Evolutionary conservation across 2,888 invertebrate species (phyloP).

Genomic region (Chydorus sphaericus): DNA sequence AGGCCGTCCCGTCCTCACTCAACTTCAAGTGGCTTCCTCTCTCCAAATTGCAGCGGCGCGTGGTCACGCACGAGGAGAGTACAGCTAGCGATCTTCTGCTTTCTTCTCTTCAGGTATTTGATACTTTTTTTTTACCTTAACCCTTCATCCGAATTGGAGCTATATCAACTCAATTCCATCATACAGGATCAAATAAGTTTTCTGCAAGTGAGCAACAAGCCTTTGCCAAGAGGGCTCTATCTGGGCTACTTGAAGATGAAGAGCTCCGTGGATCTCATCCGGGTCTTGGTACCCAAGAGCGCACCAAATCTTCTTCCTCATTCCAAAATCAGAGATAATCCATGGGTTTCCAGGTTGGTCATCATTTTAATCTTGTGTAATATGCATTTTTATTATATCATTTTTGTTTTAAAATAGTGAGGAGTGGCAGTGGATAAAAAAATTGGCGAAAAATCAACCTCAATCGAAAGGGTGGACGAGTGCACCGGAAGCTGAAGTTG

Average conservation of each 20-base stretch:
- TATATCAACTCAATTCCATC: no score
- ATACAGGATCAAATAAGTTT: conserved; percentile 43
- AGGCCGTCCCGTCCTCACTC: conserved; percentile 62
- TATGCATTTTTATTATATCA: not conserved
- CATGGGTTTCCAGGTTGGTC: conserved; percentile 82
- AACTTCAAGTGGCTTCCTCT: conserved; percentile 87
- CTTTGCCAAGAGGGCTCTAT: conserved; percentile 75
- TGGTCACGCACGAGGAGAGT: conserved; percentile 53
- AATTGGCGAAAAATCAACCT: conserved; percentile 21
- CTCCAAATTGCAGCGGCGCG: conserved; percentile 57
- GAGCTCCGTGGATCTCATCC: conserved; percentile 85
- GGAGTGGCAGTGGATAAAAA: conserved; percentile 85
- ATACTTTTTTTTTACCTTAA: not conserved
- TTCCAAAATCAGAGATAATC: conserved; percentile 81
- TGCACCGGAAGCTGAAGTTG: not conserved
- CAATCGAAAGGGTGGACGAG: conserved; percentile 8
- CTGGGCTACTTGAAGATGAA: conserved; percentile 92
- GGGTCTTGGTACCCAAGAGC: conserved; percentile 80
- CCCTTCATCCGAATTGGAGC: no score
- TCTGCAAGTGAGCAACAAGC: conserved; percentile 65
- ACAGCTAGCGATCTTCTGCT: conserved; percentile 69
- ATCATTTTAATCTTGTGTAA: not conserved
- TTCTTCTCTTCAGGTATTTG: conserved; percentile 59
- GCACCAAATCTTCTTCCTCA: conserved; percentile 91
- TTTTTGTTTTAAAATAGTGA: conserved; percentile 44